Conservation (phyloP, 2,113 vertebrate species). For the Cheirogaleus medius region DNA sequence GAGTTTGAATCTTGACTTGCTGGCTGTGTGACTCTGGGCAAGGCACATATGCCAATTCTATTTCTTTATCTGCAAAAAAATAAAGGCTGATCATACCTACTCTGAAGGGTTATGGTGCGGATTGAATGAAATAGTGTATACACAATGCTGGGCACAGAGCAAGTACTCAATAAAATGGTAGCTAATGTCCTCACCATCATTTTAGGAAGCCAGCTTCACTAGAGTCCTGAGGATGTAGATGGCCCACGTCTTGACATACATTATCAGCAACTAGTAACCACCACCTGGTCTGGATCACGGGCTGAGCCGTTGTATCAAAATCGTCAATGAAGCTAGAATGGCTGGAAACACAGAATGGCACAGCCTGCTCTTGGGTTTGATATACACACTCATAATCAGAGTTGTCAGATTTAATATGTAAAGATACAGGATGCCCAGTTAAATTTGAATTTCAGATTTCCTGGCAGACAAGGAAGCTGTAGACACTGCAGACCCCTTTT, state of each 20-base stretch:
- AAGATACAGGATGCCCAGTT: background rate
- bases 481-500: background rate
- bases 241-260: background rate
- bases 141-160: background rate
- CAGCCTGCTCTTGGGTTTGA: background rate
- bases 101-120: background rate
- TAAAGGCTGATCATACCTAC: background rate
- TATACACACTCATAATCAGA: background rate
- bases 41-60: background rate
- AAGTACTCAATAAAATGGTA: background rate
- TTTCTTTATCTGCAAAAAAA: background rate
- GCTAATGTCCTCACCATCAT: background rate
- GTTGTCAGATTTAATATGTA: background rate
- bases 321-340: background rate
- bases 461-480: background rate
- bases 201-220: background rate
- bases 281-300: background rate
- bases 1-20: background rate
- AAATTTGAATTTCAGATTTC: conserved; percentile 19
- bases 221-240: background rate
- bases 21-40: background rate
- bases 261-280: background rate
- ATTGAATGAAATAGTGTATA: background rate
- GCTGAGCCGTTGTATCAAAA: background rate
- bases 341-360: background rate